A percentile compares a stretch with the other conserved stretches of the same genome.
Conservation (phyloP, 1,140 invertebrate species). For the Cyphomyrmex costatus region DNA sequence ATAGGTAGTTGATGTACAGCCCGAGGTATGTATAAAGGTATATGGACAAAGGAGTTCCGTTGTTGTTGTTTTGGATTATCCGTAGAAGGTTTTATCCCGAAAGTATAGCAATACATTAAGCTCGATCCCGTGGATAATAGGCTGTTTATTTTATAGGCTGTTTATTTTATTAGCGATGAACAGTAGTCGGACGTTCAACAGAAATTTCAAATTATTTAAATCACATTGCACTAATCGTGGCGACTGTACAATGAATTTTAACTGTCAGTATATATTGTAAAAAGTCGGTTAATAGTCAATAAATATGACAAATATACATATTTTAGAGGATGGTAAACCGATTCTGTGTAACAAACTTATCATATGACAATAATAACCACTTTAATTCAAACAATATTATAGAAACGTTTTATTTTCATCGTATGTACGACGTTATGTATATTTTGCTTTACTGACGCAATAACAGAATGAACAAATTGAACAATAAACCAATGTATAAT, state of each 20-base stretch:
- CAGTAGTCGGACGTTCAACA: conserved; percentile 27
- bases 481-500: too few species aligned
- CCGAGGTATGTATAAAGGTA: conserved; percentile 68
- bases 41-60: conserved; percentile 72
- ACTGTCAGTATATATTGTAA: neutral
- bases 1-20: conserved; percentile 74
- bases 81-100: conserved; percentile 67
- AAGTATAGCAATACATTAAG: conserved; percentile 80
- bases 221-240: neutral
- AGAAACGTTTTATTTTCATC: too few species aligned
- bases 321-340: too few species aligned
- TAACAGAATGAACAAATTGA: too few species aligned
- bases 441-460: too few species aligned
- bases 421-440: too few species aligned
- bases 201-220: conserved; percentile 48
- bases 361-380: too few species aligned
- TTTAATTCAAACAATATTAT: too few species aligned
- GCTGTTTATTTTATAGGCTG: conserved; percentile 84
- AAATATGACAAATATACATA: too few species aligned
- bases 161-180: conserved; percentile 83
- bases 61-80: conserved; percentile 84
- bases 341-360: too few species aligned
- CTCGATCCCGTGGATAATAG: conserved; percentile 76
- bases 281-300: neutral
- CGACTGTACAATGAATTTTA: neutral